Conservation (phyloP, 1,140 invertebrate genomes). For the Ruditapes philippinarum region DNA sequence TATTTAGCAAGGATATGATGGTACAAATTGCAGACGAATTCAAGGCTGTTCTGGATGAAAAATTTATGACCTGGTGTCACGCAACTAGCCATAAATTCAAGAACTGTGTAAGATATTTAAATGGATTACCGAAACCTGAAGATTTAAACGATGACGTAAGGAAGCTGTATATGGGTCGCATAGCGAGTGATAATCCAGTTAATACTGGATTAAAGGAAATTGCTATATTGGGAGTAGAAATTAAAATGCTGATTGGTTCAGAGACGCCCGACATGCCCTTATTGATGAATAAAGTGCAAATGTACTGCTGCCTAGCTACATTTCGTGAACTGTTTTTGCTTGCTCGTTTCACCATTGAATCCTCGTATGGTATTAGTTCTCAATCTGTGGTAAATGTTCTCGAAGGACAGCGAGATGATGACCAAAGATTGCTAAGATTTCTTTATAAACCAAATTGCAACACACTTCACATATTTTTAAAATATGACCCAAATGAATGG, state of each 20-base stretch:
- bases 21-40: background rate
- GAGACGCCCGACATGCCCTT: background rate
- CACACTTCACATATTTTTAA: background rate
- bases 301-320: conserved; percentile 6
- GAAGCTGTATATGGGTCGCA: background rate
- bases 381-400: background rate
- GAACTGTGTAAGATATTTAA: background rate
- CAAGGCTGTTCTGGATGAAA: background rate
- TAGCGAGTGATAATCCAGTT: background rate
- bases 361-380: background rate
- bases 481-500: background rate
- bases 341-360: background rate
- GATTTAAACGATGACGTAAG: background rate
- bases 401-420: background rate
- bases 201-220: background rate
- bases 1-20: background rate
- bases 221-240: background rate
- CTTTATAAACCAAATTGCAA: background rate
- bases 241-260: background rate
- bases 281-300: background rate
- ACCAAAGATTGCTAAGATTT: background rate
- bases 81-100: background rate
- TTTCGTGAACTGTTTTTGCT: background rate
- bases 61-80: background rate
- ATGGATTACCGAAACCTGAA: background rate